These are phyloP conservation scores for Artemia sinica DNA, from an alignment of 2,888 invertebrate species.

Conservation along the genomic window DNA sequence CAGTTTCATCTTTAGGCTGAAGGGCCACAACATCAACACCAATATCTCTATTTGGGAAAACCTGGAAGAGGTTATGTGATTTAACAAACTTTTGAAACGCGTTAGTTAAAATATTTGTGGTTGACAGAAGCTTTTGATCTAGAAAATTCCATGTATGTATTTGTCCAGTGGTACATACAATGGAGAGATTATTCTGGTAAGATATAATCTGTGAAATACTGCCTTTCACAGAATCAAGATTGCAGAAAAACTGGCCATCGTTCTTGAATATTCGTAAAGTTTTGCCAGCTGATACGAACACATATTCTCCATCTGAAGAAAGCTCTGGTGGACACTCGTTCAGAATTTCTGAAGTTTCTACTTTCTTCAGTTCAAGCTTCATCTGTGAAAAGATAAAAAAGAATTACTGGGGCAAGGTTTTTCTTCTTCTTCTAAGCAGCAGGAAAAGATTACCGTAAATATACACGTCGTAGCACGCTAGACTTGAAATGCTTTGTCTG, in stretches of 20 bases:
- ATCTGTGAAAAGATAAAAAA: not conserved
- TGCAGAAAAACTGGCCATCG: constrained; percentile 5
- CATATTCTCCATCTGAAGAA: constrained; percentile 1
- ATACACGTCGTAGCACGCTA: too few relatives aligned
- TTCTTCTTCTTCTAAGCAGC: too few relatives aligned
- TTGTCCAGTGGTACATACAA: not conserved
- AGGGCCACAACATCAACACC: not conserved
- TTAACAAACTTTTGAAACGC: not conserved
- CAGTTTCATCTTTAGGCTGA: not conserved
- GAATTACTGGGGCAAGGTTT: too few relatives aligned
- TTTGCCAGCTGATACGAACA: not conserved
- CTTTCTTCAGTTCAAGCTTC: constrained; percentile 10
- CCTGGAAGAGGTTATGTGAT: not conserved
- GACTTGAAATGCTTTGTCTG: too few relatives aligned
- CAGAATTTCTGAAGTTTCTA: constrained; percentile 5
- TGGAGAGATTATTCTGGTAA: not conserved
- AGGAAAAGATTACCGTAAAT: too few relatives aligned
- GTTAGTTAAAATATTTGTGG: not conserved
- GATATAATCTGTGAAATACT: not conserved
- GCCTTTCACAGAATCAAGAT: not conserved
- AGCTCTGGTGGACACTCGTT: not conserved
- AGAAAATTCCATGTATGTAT: not conserved
- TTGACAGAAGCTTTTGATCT: not conserved
- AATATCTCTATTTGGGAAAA: constrained; percentile 4
- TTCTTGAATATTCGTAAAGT: not conserved